These are phyloP conservation scores for Setophaga coronata DNA, from an alignment of 2,113 vertebrate species.

Conservation along the genomic window DNA sequence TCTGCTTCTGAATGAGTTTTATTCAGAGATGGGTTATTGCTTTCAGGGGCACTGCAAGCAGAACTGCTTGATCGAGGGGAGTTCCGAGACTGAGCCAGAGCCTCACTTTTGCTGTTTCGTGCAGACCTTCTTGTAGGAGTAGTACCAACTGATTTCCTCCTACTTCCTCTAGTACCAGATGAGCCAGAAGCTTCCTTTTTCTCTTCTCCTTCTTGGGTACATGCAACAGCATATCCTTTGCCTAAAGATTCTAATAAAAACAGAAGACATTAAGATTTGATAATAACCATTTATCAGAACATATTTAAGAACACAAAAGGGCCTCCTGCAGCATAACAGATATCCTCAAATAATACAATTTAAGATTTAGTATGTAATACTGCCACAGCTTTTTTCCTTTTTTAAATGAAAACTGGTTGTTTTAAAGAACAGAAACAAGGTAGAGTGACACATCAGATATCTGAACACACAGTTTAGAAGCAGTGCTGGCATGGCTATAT, in stretches of 20 bases:
- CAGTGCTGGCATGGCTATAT: accelerated
- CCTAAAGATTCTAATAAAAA: conserved; percentile 79
- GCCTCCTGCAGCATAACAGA: not conserved
- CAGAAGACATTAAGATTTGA: not conserved
- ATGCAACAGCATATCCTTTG: conserved; percentile 82
- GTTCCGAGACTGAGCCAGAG: conserved; percentile 71
- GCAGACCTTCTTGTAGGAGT: conserved; percentile 83
- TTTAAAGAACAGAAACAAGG: not conserved
- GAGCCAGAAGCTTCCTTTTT: conserved; percentile 84
- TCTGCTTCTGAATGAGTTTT: conserved; percentile 60
- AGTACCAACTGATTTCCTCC: conserved; percentile 78
- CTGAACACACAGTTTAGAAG: not conserved
- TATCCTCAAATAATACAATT: not conserved
- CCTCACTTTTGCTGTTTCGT: conserved; percentile 80
- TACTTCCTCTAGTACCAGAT: conserved; percentile 83
- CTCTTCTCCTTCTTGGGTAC: conserved; percentile 89
- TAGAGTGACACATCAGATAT: not conserved
- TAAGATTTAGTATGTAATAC: not conserved
- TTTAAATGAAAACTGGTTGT: not conserved
- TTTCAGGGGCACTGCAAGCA: conserved; percentile 75
- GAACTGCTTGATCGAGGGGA: conserved; percentile 78
- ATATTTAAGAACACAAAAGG: not conserved
- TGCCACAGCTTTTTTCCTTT: not conserved
- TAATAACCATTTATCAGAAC: not conserved
- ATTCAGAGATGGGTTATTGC: conserved; percentile 62